phyloP scores from a whole-genome alignment of 2,888 invertebrate species.

The Podabrus alpinus region DNA sequence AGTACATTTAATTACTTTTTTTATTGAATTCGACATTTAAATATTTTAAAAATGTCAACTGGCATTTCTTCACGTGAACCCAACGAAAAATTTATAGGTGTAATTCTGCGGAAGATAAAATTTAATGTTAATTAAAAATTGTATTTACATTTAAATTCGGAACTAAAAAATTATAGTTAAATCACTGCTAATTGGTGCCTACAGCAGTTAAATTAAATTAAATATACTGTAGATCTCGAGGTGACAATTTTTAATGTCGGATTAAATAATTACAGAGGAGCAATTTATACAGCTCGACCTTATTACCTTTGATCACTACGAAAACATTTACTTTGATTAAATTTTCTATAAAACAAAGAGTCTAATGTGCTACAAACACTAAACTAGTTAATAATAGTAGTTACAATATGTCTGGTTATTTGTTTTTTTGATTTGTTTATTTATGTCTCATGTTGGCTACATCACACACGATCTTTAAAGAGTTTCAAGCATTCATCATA shows the following conservation, averaged over 20 bases:
- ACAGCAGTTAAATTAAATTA: background rate
- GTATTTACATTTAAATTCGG: background rate
- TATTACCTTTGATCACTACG: background rate
- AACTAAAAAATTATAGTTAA: background rate
- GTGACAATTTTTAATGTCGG: background rate
- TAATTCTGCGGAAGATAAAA: too few relatives aligned
- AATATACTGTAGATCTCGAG: background rate
- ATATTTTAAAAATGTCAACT: background rate
- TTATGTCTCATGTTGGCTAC: constrained; percentile 28
- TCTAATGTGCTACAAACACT: constrained; percentile 10
- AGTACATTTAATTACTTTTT: constrained; percentile 40
- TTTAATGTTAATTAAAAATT: background rate
- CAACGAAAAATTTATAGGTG: background rate
- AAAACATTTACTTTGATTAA: constrained; percentile 8
- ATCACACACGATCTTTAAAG: constrained; percentile 23
- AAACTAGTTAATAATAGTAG: constrained; percentile 28
- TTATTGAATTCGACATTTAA: background rate
- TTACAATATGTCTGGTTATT: constrained; percentile 17
- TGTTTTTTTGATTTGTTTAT: constrained; percentile 23
- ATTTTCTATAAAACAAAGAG: constrained; percentile 4
- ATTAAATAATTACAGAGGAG: background rate
- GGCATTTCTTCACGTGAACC: background rate
- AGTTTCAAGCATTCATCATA: constrained; percentile 26
- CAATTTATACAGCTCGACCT: background rate
- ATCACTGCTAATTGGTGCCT: background rate